Evolutionary conservation across 2,797 vertebrate genomes (phyloP), one percentile per base, ranked within the genome.

Genomic region (Notoglanidium macrostoma): DNA sequence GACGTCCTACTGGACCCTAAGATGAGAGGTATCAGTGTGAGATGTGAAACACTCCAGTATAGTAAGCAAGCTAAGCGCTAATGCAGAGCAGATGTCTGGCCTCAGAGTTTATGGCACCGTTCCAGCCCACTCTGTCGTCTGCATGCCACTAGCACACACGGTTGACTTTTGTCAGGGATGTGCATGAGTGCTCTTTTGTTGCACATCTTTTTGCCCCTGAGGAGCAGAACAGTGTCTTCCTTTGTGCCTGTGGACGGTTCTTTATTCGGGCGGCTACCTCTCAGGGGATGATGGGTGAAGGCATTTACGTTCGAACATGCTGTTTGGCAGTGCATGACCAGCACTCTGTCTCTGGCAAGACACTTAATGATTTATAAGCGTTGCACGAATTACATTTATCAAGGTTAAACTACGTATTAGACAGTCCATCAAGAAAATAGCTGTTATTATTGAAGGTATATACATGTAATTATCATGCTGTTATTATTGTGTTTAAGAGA

Each of bases 31-130:
- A 86, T 85, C 84, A 72, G 77, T 82, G 83, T 86, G 87, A 89
- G 76, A 86, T 83, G 82, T 74, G 86, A 80, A 76, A 44, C 77
- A 74, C 87, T 85, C 46, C 76, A 67, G 54, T 87, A n/a, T 79
- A 63, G 51, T 72, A 79, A 85, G 87, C 77, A 88, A 87, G 77
- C 85, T 73, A 29, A 23, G 19, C 9, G 3, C 85, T 90, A 90
- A 93, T 90, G 68, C 80, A 74, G 78, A 92, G 84, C 92, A 93
- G 91, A 92, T 92, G 92, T 91, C 32, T 84, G 84, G 89, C 89
- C 70, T 85, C 83, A 83, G 84, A 84, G 63, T 70, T 55, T 67
- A 74, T 85, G 55, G 84, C 85, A 72, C 90, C 85, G 85, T 89
- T 82, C 85, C 76, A 84, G 84, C 54, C 10, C 44, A 68, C 79